Evolutionary conservation across 2,888 invertebrate genomes (phyloP), one percentile per base, ranked within the genome.

Genomic region (Pterostichus niger): DNA sequence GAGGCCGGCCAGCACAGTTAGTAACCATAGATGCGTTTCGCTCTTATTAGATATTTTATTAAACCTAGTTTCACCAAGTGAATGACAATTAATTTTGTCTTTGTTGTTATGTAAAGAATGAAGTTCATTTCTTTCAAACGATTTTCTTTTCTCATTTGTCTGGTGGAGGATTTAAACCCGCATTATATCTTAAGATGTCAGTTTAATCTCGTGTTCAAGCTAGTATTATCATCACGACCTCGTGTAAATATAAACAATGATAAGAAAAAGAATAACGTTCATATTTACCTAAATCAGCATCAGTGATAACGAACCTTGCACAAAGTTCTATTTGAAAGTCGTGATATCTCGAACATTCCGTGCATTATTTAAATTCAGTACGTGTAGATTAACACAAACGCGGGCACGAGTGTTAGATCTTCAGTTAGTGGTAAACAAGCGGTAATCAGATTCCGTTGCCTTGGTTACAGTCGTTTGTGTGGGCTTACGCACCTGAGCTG

Each of bases 241-340:
- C 6, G 73, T 15, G 24, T 46, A 73, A 46, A 75, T 75, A 75
- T 75, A 33, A 54, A 75, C 75, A 75, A 9, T 49, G 75, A 75
- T 75, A 75, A 75, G 54, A 54, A 52, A 10, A 75, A 75, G 75
- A 75, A 75, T 52, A 75, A 52, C 24, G 31, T 73, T 73, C 10
- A 52, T 71, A 75, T 75, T 75, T 75, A 75, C 75, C 17, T 24
- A 52, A 52, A 75, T 75, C 75, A 75, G 75, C 75, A 52, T 31
- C 15, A 75, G 13, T 10, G 75, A 75, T 75, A 75, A 73, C 44
- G n/a, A 71, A 64, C 31, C 33, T 54, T 64, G 73, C 49, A 73
- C 75, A 75, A 15, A 15, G 68, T 68, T 40, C 44, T 44, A 44
- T 68, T 68, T 15, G 9, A 13, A 44, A 44, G 17, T 33, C 64